Evolutionary conservation across 2,888 invertebrate species (phyloP).

Genomic region (Orthonevra nobilis): DNA sequence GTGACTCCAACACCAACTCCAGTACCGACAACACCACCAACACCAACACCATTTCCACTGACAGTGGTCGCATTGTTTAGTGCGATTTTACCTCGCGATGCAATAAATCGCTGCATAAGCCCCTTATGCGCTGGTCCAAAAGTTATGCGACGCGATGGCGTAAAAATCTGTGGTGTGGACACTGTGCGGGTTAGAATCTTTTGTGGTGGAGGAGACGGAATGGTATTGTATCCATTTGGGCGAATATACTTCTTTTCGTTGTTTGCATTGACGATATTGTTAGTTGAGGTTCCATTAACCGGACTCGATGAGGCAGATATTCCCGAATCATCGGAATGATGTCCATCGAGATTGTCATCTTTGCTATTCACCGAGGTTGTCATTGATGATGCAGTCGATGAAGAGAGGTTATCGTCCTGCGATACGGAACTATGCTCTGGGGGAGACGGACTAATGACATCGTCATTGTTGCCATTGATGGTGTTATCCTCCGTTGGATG

Average conservation of each 20-base stretch:
- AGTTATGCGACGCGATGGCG: conserved; percentile 82
- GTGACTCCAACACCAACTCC: too few relatives aligned
- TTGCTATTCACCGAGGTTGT: conserved; percentile 77
- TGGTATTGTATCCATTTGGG: conserved; percentile 77
- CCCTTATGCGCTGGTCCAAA: conserved; percentile 86
- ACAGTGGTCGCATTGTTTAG: conserved; percentile 63
- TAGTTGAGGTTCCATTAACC: conserved; percentile 74
- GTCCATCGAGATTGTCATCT: conserved; percentile 76
- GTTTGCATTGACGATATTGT: conserved; percentile 64
- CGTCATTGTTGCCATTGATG: conserved; percentile 67
- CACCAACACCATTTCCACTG: conserved; percentile 27
- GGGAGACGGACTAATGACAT: conserved; percentile 33
- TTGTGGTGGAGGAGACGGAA: conserved; percentile 79
- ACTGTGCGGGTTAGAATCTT: conserved; percentile 77
- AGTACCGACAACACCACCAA: conserved; percentile 6
- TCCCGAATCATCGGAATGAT: conserved; percentile 79
- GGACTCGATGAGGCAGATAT: conserved; percentile 79
- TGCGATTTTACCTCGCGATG: conserved; percentile 87
- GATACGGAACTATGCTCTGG: conserved; percentile 56
- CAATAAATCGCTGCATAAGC: conserved; percentile 92
- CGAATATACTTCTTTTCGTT: conserved; percentile 77
- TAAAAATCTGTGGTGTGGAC: conserved; percentile 77
- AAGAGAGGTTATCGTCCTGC: conserved; percentile 73
- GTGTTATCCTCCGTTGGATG: conserved; percentile 74
- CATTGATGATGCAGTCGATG: conserved; percentile 74